Conservation (phyloP, 2,888 invertebrate species). For the Apeira syringaria region DNA sequence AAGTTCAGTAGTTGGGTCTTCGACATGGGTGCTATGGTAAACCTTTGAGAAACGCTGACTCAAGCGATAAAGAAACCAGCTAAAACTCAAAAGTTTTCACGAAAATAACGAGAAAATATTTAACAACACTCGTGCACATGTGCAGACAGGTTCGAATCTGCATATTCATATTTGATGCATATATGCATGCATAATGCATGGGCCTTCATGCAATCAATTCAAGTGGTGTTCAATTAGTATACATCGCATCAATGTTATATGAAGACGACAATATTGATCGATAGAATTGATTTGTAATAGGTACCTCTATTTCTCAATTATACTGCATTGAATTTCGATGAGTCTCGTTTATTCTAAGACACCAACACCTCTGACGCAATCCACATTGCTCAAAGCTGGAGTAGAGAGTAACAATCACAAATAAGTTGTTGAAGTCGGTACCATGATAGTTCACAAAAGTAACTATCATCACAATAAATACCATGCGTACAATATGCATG, state of each 20-base stretch:
- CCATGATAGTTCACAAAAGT: too few species aligned
- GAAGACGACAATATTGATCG: conserved; percentile 4
- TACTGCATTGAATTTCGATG: conserved; percentile 3
- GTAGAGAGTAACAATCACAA: too few species aligned
- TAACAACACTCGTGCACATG: neutral
- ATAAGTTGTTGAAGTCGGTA: too few species aligned
- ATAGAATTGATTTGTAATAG: conserved; percentile 5
- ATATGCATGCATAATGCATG: conserved; percentile 27
- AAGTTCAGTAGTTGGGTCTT: too few species aligned
- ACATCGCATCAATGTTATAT: conserved; percentile 11
- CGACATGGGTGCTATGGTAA: too few species aligned
- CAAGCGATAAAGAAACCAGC: conserved; percentile 19
- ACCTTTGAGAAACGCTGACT: conserved; percentile 18
- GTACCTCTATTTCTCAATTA: conserved; percentile 1
- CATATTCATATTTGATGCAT: conserved; percentile 30
- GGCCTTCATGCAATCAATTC: conserved; percentile 23
- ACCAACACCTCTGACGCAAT: too few species aligned
- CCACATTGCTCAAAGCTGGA: too few species aligned
- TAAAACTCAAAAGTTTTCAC: conserved; percentile 18
- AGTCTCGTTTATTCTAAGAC: too few species aligned
- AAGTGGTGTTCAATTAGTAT: conserved; percentile 17
- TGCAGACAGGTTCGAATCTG: conserved; percentile 26
- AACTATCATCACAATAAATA: too few species aligned
- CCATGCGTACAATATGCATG: too few species aligned
- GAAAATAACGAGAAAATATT: conserved; percentile 9